These are phyloP conservation scores for Pelodiscus sinensis DNA, from an alignment of 2,113 vertebrate species.

Conservation along the genomic window DNA sequence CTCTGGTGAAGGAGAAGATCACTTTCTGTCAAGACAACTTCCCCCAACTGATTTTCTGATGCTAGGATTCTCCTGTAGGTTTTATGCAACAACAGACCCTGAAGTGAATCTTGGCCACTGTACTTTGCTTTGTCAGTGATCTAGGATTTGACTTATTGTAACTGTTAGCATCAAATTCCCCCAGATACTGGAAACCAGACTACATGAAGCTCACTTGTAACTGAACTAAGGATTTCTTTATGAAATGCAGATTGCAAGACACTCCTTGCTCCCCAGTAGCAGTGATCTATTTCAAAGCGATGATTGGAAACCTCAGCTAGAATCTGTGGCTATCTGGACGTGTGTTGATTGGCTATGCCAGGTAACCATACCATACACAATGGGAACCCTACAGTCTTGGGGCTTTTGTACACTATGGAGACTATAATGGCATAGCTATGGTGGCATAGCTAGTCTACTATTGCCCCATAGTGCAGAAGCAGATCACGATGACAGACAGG, in stretches of 20 bases:
- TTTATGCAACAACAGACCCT: neutral
- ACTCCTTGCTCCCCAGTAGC: constrained; percentile 9
- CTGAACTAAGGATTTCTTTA: constrained; percentile 1
- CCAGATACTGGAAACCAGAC: neutral
- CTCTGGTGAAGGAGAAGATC: neutral
- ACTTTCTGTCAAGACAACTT: neutral
- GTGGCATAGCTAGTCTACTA: neutral
- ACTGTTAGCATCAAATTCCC: neutral
- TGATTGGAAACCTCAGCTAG: neutral
- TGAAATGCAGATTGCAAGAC: neutral
- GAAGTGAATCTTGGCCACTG: neutral
- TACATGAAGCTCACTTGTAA: constrained; percentile 27
- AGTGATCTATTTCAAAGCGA: constrained; percentile 32
- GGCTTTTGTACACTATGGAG: neutral
- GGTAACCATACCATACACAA: neutral
- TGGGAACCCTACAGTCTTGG: neutral
- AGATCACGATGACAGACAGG: neutral
- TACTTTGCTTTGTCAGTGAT: neutral
- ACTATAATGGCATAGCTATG: neutral
- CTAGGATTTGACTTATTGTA: neutral
- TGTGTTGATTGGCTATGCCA: neutral
- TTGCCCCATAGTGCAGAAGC: neutral
- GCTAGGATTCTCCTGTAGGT: accelerated
- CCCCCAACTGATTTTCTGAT: neutral
- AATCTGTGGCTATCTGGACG: neutral